Evolutionary conservation across 1,140 invertebrate species (phyloP), one percentile per base, ranked within the genome.

Genomic region (Cyphomyrmex costatus): DNA sequence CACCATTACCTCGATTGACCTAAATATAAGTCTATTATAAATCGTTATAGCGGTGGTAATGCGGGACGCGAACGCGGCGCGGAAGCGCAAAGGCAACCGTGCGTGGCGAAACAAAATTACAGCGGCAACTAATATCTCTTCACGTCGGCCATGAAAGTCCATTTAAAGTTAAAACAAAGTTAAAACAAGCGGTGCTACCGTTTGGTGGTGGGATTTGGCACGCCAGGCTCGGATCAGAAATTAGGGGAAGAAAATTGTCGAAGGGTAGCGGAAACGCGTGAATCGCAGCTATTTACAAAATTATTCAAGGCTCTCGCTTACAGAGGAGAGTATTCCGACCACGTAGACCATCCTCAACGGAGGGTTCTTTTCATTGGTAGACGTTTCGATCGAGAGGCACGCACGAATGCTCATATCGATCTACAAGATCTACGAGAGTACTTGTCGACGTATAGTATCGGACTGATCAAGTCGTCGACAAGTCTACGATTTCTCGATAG

Each of bases 241-340:
- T 65, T 49, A 46, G 61, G 51, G 73, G 61, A 66, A 24, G 46
- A 60, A 77, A 30, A 60, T 70, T 42, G 60, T 71, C 74, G 77
- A 19, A 30, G 21, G 24, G n/a, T 14, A 51, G 10, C 10, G 27
- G 46, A 51, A 19, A 42, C 61, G 33, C 42, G 79, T 53, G 85
- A 87, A 79, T 87, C 74, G 78, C 27, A 36, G 79, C 85, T 71
- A 85, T 89, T 89, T 80, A 87, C 88, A 46, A 87, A 90, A 89
- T 87, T 90, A 89, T 84, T 89, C 88, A 42, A 76, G 30, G 27
- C 51, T 24, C 65, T 71, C 8, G 33, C 36, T 42, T 46, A 14
- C 12, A 8, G n/a, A 5, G 2, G 27, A 7, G 42, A 49, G 5
- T 61, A 46, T 82, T 66, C 78, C 66, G 58, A 1, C 66, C 51